Base-by-base conservation (phyloP, 2,888 invertebrate genomes). In the Drosophila neonasuta region DNA sequence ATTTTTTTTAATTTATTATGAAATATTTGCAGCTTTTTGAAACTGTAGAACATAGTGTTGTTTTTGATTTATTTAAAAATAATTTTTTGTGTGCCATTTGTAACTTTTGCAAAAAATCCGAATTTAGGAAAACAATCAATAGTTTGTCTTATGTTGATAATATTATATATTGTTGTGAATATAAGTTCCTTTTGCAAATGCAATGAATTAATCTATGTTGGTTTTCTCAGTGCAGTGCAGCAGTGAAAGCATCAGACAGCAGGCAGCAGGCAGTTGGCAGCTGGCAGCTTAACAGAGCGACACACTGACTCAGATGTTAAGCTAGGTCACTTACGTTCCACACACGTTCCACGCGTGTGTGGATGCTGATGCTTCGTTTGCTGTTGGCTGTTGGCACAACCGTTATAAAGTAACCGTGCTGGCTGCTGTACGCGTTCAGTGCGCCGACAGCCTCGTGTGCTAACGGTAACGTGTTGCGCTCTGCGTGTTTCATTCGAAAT, bases 311-410 rank as follows among this genome's bases (percentile, higher is more conserved):
- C 67, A 67, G 20, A 72, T 74, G 83, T 83, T 80, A 84, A 62
- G 86, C 78, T 75, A 83, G 83, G 83, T 83, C 88, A 87, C 80
- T 86, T 83, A 83, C 64, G 79, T 78, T 83, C 88, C 88, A 87
- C 83, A 48, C 48, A 32, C 39, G 15, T 7, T 41, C 39, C 39
- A 41, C 39, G 7, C 39, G 36, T 48, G 64, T 74, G 64, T 74
- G 72, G 72, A 55, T 52, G 49, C 50, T 55, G 48, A 49, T 54
- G 46, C n/a, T 24, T 24, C 54, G 29, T 54, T 32, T 46, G 48
- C 64, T 11, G 24, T 60, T 56, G 13, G 55, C 13, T 49, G 64
- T n/a, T 54, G 32, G 60, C 60, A 52, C 63, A 57, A 48, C 71
- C 72, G 71, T 72, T 83, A 87, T 83, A 83, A 86, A 83, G 73